phyloP scores from a whole-genome alignment of 1,140 invertebrate species.

The Drosophila sturtevanti region DNA sequence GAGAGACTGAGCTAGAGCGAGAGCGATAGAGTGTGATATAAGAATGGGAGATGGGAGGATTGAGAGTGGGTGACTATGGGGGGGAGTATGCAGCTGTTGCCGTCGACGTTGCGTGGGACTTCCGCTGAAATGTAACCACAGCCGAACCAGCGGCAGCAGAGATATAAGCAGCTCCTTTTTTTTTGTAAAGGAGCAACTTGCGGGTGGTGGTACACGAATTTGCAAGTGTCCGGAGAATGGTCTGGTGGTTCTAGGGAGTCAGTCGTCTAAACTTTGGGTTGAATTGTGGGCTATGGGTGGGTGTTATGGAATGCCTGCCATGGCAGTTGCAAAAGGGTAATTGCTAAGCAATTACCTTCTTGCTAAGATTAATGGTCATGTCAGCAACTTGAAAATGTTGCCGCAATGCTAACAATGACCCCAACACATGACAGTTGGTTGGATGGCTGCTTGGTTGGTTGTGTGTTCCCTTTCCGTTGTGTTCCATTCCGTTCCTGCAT shows the following conservation, averaged over 20 bases:
- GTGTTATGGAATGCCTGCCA: background rate
- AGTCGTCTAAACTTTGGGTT: no score
- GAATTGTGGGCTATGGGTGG: no score
- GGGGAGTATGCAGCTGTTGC: slow-evolving; percentile 69
- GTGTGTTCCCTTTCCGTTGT: no score
- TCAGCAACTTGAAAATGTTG: slow-evolving; percentile 67
- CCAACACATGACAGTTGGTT: slow-evolving; percentile 45
- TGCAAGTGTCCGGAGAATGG: slow-evolving; percentile 35
- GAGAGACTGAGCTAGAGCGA: background rate
- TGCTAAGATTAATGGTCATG: slow-evolving; percentile 52
- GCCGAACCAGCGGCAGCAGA: slow-evolving; percentile 51
- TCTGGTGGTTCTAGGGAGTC: no score
- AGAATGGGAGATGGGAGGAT: background rate
- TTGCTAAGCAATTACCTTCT: slow-evolving; percentile 80
- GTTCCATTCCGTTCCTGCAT: background rate
- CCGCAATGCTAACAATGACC: slow-evolving; percentile 75
- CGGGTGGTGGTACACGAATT: slow-evolving; percentile 31
- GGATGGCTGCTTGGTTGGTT: background rate
- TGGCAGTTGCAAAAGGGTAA: slow-evolving; percentile 64
- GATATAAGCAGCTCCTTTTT: slow-evolving; percentile 45
- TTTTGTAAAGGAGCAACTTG: slow-evolving; percentile 14
- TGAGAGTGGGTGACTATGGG: background rate
- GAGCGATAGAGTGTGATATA: background rate
- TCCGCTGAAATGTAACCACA: slow-evolving; percentile 79
- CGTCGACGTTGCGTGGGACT: slow-evolving; percentile 74